These are phyloP conservation scores for Prionailurus bengalensis DNA, from an alignment of 2,113 vertebrate genomes.

Conservation along the genomic window DNA sequence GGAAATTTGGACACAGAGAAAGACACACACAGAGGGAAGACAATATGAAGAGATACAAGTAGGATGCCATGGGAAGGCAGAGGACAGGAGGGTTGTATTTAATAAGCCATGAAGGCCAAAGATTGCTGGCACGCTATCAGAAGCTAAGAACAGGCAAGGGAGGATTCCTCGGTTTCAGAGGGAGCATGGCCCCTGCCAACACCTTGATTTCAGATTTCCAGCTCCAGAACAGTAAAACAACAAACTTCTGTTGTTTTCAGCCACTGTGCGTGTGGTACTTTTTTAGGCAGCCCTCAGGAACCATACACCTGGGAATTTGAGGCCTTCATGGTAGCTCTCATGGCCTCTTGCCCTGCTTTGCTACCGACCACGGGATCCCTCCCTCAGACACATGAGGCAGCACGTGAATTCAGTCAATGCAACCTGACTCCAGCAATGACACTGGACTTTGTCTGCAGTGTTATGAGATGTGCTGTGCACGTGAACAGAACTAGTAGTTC, in stretches of 20 bases:
- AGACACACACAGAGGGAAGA: not conserved
- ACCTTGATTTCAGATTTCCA: not conserved
- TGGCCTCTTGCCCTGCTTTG: too few species aligned
- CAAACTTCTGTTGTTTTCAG: not conserved
- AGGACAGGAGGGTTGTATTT: accelerated
- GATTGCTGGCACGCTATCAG: not conserved
- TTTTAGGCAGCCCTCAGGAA: not conserved
- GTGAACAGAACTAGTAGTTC: not conserved
- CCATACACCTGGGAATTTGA: not conserved
- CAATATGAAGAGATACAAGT: not conserved
- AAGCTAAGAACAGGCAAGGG: not conserved
- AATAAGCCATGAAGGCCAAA: not conserved
- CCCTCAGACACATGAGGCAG: not conserved
- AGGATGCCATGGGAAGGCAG: accelerated
- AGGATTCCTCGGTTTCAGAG: not conserved
- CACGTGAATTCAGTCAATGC: not conserved
- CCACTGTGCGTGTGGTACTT: not conserved
- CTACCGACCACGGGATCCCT: not conserved
- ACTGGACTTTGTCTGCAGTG: not conserved
- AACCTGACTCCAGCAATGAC: not conserved
- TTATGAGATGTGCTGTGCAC: not conserved
- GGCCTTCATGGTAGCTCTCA: accelerated
- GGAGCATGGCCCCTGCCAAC: not conserved
- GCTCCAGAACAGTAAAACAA: not conserved
- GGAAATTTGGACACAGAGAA: not conserved